These are phyloP conservation scores for Mormyrops boulengeri DNA, from an alignment of 2,797 vertebrate species.

Conservation along the genomic window DNA sequence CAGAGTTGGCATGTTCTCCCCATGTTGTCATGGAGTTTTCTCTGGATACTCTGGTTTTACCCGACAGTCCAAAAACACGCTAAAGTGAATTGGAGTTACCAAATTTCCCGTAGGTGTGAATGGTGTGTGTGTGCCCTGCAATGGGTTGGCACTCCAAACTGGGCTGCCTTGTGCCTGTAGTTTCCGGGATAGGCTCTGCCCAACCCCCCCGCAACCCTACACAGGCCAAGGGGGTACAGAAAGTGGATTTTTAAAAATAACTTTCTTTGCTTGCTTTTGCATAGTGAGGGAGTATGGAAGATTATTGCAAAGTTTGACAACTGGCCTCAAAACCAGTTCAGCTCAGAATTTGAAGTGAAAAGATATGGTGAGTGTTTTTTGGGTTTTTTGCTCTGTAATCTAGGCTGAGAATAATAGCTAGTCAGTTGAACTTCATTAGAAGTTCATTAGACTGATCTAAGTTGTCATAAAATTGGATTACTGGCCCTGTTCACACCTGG, in stretches of 20 bases:
- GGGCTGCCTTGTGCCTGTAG: neutral
- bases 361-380: conserved; percentile 52
- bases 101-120: neutral
- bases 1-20: neutral
- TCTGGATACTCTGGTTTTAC: neutral
- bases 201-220: neutral
- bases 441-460: neutral
- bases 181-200: neutral
- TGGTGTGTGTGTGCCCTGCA: neutral
- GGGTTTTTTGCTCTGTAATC: neutral
- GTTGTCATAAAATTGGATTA: neutral
- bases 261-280: neutral
- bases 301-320: conserved; percentile 57
- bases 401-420: neutral
- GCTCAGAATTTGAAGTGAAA: conserved; percentile 57
- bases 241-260: neutral
- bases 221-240: neutral
- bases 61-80: neutral
- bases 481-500: neutral
- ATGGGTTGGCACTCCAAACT: neutral
- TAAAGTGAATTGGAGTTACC: neutral
- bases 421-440: neutral
- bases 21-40: neutral
- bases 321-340: conserved; percentile 55
- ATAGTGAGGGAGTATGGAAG: conserved; percentile 61